Base-by-base conservation (phyloP, 2,797 vertebrate genomes). In the Coluber constrictor region DNA sequence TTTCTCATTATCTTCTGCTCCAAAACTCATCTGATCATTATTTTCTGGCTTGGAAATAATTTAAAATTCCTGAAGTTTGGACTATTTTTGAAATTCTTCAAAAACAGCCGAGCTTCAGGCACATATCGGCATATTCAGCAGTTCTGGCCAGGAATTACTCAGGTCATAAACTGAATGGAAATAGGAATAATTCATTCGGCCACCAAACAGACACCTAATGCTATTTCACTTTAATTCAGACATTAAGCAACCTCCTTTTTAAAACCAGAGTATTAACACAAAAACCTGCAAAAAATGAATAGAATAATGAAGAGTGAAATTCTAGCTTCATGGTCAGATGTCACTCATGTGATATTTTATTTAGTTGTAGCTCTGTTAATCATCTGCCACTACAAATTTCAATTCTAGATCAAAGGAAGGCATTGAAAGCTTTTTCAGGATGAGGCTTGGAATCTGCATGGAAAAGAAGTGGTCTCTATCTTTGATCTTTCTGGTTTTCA, bases 391-490 rank as follows among this genome's bases (percentile, higher is more conserved):
- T 32, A 32, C n/a, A 70, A 70, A 16, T 32, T 70, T 37, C n/a
- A 18, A 74, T 32, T 74, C n/a, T 74, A 74, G 70, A 37, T 74
- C 70, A 74, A 37, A 37, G 66, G 66, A 74, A 70, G 29, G 63
- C 5, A 0, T 70, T 70, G 63, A 70, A 37, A 74, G 15, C 6
- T 74, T 37, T 74, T 74, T 74, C 66, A 74, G 66, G 6, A 37
- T 74, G 66, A 37, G n/a, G n/a, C n/a, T 74, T 74, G 70, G 70
- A 74, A 6, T 74, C n/a, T 74, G 15, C 16, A 37, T 74, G 70
- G 70, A 37, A 99, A 99, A 93, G 98, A 96, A 37, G 70, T 37
- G 16, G 16, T 74, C n/a, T 74, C 70, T 37, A 15, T n/a, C 70
- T 74, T 74, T 74, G 70, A 74, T 37, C 70, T 74, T 74, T 74